These are phyloP conservation scores for Felis catus DNA, from an alignment of 2,113 vertebrate species.

Conservation along the genomic window F.catus_Fca126_mat1.0 CM031419.1:68395501-68396000, in stretches of 20 bases:
- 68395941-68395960: background rate
- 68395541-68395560: background rate
- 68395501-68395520: constrained; percentile 12
- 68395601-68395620: background rate
- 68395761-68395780: no score
- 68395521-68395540: background rate
- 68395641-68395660: background rate
- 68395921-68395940: background rate
- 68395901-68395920: background rate
- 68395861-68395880: no score
- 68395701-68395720: no score
- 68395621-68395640: background rate
- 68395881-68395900: background rate
- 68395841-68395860: no score
- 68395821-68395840: no score
- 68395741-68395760: no score
- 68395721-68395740: no score
- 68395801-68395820: no score
- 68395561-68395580: background rate
- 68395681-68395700: no score
- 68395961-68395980: background rate
- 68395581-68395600: background rate
- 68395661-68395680: background rate
- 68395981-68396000: background rate
- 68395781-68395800: no score